Percentiles rank a stretch among this genome's conserved stretches.
phyloP scores from a whole-genome alignment of 2,888 invertebrate genomes.

The Sphaerophoria rueppellii region DNA sequence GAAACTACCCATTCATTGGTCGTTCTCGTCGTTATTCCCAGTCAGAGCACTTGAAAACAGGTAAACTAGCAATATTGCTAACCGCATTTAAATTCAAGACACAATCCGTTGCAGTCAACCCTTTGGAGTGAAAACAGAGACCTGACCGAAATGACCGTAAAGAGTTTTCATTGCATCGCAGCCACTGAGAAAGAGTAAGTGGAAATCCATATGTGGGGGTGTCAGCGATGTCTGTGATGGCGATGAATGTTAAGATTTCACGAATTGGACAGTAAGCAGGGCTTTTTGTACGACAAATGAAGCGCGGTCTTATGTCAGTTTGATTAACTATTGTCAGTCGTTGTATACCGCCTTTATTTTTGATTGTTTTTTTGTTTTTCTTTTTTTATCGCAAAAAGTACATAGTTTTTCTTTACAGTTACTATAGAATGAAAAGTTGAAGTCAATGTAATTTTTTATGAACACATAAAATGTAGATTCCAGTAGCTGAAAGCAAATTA shows the following conservation, averaged over 20 bases:
- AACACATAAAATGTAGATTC: no score
- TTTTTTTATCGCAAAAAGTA: no score
- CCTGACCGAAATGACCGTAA: slow-evolving; percentile 35
- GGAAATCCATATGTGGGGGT: slow-evolving; percentile 42
- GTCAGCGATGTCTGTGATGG: slow-evolving; percentile 20
- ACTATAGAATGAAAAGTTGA: no score
- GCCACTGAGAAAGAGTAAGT: not conserved
- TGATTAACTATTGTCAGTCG: slow-evolving; percentile 72
- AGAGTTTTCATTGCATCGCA: slow-evolving; percentile 37
- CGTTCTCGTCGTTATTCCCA: not conserved
- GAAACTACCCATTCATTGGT: slow-evolving; percentile 42
- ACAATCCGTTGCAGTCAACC: slow-evolving; percentile 37
- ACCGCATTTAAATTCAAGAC: slow-evolving; percentile 62
- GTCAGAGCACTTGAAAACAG: slow-evolving; percentile 61
- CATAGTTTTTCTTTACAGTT: no score
- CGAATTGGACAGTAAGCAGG: slow-evolving; percentile 19
- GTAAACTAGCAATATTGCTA: slow-evolving; percentile 57
- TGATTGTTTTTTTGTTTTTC: no score
- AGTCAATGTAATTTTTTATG: no score
- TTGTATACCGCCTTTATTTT: slow-evolving; percentile 27
- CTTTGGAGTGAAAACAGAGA: not conserved
- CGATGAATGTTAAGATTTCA: slow-evolving; percentile 30
- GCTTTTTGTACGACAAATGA: slow-evolving; percentile 38
- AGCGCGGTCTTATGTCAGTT: slow-evolving; percentile 58
- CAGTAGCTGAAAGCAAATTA: no score